Conservation (phyloP, 2,797 vertebrate genomes). For the Sylvilagus floridanus region DNA sequence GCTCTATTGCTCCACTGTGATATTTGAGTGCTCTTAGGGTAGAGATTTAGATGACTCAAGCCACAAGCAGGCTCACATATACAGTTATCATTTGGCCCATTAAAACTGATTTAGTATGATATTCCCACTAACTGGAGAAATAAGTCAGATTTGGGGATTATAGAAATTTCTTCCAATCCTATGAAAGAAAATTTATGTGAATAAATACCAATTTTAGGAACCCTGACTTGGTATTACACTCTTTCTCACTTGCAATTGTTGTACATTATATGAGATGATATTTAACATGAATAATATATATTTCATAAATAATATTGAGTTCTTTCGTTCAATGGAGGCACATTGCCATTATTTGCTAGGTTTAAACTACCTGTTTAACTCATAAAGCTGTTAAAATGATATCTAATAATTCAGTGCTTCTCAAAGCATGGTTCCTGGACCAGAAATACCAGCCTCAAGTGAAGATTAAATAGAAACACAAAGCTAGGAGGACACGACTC, state of each 20-base stretch:
- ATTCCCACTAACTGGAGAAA: background rate
- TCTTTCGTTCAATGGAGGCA: background rate
- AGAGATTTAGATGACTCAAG: background rate
- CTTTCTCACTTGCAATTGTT: background rate
- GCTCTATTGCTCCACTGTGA: conserved; percentile 23
- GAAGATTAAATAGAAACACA: background rate
- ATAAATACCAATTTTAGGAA: background rate
- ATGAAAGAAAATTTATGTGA: background rate
- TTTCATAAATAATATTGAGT: background rate
- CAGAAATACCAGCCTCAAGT: background rate
- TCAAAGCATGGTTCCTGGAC: background rate
- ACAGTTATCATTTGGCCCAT: background rate
- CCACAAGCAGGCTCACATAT: background rate
- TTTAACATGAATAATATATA: background rate
- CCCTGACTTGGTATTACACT: background rate
- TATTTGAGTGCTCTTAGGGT: conserved; percentile 50
- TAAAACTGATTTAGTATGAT: background rate
- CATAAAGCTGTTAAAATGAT: background rate
- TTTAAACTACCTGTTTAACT: conserved; percentile 25
- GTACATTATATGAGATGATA: conserved; percentile 25
- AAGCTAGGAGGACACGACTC: background rate
- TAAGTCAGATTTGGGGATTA: background rate
- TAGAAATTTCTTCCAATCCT: background rate
- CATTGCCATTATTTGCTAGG: background rate
- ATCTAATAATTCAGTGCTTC: background rate